phyloP scores from a whole-genome alignment of 2,797 vertebrate genomes.

The Muraenolepis orangiensis region DNA sequence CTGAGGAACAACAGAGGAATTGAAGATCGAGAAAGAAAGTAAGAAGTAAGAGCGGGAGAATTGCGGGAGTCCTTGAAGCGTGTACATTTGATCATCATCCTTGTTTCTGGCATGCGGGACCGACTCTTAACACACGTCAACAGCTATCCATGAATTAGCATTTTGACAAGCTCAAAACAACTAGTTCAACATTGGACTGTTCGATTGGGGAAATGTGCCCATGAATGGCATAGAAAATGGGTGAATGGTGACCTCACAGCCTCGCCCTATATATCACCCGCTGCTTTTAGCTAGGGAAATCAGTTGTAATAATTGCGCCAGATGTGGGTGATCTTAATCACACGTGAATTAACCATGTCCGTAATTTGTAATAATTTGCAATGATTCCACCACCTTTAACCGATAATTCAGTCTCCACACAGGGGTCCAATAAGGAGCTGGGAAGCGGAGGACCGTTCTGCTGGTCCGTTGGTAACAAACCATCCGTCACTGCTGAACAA shows the following conservation, averaged over 20 bases:
- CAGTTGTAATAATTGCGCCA: background rate
- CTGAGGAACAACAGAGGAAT: no score
- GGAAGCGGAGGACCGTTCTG: background rate
- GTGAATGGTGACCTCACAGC: background rate
- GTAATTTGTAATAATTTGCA: slow-evolving; percentile 1
- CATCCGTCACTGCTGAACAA: background rate
- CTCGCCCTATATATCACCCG: background rate
- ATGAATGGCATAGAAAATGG: background rate
- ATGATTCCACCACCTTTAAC: background rate
- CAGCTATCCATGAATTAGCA: no score
- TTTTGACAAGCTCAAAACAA: background rate
- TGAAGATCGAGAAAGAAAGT: no score
- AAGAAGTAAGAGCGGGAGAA: no score
- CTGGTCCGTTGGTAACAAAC: background rate
- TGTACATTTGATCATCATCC: no score
- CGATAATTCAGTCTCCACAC: background rate
- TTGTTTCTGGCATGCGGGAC: no score
- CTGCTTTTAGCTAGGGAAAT: background rate
- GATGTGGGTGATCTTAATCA: background rate
- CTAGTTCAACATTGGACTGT: no score
- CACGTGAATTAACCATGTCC: background rate
- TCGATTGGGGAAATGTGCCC: no score
- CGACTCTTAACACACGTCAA: no score
- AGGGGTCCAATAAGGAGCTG: background rate
- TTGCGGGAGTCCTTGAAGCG: no score